Evolutionary conservation across 1,140 invertebrate genomes (phyloP).

Genomic region (Drosophila mojavensis): DNA sequence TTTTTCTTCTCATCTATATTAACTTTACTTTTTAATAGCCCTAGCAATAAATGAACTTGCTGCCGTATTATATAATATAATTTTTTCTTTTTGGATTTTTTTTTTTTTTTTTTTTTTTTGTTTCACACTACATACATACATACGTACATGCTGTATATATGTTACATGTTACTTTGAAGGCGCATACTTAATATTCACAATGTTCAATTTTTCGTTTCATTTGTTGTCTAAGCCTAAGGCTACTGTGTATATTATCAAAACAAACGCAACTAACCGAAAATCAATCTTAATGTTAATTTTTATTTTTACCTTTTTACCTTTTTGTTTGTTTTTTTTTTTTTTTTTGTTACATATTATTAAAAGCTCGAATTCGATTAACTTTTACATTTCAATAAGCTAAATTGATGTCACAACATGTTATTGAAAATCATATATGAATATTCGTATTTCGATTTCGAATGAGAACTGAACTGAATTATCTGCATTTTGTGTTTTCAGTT

Average conservation of each 20-base stretch:
- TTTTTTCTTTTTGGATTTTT: slow-evolving; percentile 18
- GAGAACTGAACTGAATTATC: slow-evolving; percentile 14
- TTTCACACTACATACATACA: slow-evolving; percentile 55
- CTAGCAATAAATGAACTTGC: slow-evolving; percentile 76
- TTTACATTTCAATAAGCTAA: slow-evolving; percentile 61
- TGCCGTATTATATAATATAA: slow-evolving; percentile 32
- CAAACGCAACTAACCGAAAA: slow-evolving; percentile 56
- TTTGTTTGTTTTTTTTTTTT: slow-evolving; percentile 25
- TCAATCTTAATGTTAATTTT: slow-evolving; percentile 43
- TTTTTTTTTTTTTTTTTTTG: slow-evolving; percentile 19
- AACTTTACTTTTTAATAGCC: slow-evolving; percentile 40
- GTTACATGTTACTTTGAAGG: slow-evolving; percentile 70
- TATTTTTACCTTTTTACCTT: slow-evolving; percentile 4
- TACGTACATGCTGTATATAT: slow-evolving; percentile 18
- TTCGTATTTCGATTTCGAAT: slow-evolving; percentile 33
- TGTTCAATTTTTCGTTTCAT: slow-evolving; percentile 53
- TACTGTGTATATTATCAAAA: slow-evolving; percentile 54
- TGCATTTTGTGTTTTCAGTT: slow-evolving; percentile 42
- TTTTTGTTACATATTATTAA: slow-evolving; percentile 60
- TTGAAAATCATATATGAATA: slow-evolving; percentile 40
- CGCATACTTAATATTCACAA: slow-evolving; percentile 83
- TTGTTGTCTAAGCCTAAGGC: slow-evolving; percentile 62
- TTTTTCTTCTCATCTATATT: slow-evolving; percentile 53
- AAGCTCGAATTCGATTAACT: slow-evolving; percentile 83
- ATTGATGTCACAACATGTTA: slow-evolving; percentile 35